Evolutionary conservation across 2,113 vertebrate genomes (phyloP), one percentile per base, ranked within the genome.

Genomic region (Notiomystis cincta): DNA sequence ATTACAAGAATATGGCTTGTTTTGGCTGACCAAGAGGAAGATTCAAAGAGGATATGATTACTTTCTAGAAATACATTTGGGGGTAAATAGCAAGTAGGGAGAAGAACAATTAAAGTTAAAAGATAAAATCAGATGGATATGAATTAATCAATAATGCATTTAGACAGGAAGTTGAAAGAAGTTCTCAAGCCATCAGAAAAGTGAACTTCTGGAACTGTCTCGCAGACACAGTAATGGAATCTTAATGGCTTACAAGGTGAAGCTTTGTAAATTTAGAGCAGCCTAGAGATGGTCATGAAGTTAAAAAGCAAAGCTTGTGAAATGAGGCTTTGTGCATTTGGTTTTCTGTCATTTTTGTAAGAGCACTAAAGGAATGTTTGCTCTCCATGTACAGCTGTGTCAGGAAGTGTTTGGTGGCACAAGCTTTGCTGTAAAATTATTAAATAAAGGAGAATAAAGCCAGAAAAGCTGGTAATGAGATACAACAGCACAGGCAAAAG

Each of bases 91-190:
- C 45, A 86, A 88, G 50, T n/a, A 76, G 30, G 23, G 38, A 82
- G 65, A 80, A 85, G 51, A 86, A 79, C n/a, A 53, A 89, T 88
- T 92, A 33, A 82, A 89, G 40, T 80, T 80, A 57, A 77, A 92
- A 67, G 13, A 33, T 66, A 84, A 79, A 47, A 85, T 76, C 75
- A 80, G 86, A 92, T 87, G 30, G 38, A 53, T 89, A 69, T 48
- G 37, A 92, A 80, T 92, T 69, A 86, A 92, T 90, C 75, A 79
- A 90, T 61, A 96, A 65, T 77, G 69, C 76, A 61, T 88, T 92
- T 90, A 89, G 79, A 72, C 31, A 77, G 58, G 66, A 94, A 69
- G 42, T 69, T 80, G 56, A 69, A 94, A 44, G 44, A 93, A 86
- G n/a, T 84, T 93, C 72, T 79, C 20, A 60, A 82, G 54, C 57